Conservation (phyloP, 2,888 invertebrate species). For the Zaprionus bogoriensis region DNA sequence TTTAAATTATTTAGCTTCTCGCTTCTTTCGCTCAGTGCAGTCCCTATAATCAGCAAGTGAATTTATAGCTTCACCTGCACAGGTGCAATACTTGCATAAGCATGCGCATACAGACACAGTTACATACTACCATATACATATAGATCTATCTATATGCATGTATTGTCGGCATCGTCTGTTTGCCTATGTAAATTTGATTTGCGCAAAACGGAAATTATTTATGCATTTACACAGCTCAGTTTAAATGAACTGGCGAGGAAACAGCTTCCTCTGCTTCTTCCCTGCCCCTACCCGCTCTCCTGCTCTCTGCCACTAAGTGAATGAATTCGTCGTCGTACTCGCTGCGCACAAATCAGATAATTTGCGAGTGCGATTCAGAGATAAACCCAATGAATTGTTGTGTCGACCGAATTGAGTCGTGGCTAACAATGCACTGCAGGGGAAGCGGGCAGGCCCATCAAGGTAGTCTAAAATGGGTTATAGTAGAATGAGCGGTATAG, state of each 20-base stretch:
- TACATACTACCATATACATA: not conserved
- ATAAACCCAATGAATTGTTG: slow-evolving; percentile 54
- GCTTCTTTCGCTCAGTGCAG: slow-evolving; percentile 21
- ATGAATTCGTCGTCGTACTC: slow-evolving; percentile 44
- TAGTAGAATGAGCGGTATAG: not conserved
- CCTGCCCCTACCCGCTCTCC: not conserved
- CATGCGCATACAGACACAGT: not conserved
- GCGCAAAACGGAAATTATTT: slow-evolving; percentile 74
- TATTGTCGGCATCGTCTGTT: slow-evolving; percentile 2
- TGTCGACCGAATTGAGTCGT: slow-evolving; percentile 48
- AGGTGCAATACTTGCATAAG: slow-evolving; percentile 6
- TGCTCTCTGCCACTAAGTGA: slow-evolving; percentile 19
- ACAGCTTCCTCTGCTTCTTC: not conserved
- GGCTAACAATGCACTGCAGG: slow-evolving; percentile 28
- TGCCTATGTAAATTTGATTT: slow-evolving; percentile 45
- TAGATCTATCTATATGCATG: not conserved
- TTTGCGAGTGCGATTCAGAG: slow-evolving; percentile 45
- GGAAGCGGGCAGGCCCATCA: not conserved
- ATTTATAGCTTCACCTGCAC: slow-evolving; percentile 15
- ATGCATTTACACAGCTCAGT: slow-evolving; percentile 64
- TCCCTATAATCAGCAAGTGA: slow-evolving; percentile 5
- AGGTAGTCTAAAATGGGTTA: not conserved
- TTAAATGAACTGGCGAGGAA: slow-evolving; percentile 52
- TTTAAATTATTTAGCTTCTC: not conserved
- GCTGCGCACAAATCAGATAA: slow-evolving; percentile 47